A percentile compares a stretch with the other conserved stretches of the same genome.
These are phyloP conservation scores for Oscheius onirici DNA, from an alignment of 2,888 invertebrate species.

Conservation along the genomic window DNA sequence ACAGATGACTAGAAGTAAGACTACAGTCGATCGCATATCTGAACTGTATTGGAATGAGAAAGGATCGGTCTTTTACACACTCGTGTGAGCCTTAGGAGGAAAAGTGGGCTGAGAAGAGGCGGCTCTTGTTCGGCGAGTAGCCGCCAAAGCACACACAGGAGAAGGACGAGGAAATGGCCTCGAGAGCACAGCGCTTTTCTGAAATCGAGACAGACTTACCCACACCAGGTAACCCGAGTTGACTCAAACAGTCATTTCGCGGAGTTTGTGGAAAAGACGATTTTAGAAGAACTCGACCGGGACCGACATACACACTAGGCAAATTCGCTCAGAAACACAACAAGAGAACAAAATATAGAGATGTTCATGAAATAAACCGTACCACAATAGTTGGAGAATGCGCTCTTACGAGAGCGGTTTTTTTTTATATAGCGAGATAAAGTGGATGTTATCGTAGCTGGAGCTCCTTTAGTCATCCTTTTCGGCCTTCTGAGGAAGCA, in stretches of 20 bases:
- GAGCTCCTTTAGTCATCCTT: too few relatives aligned
- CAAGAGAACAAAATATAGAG: too few relatives aligned
- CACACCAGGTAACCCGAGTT: slow-evolving; percentile 8
- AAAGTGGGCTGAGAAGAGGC: slow-evolving; percentile 30
- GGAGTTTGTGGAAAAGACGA: neutral
- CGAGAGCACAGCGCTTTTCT: slow-evolving; percentile 26
- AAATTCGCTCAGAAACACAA: too few relatives aligned
- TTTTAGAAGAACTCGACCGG: neutral
- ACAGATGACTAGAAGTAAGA: slow-evolving; percentile 5
- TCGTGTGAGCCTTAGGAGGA: slow-evolving; percentile 11
- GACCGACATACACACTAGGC: too few relatives aligned
- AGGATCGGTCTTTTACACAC: too few relatives aligned
- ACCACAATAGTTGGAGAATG: too few relatives aligned
- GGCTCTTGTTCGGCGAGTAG: slow-evolving; percentile 18
- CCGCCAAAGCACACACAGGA: slow-evolving; percentile 29
- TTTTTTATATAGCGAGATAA: too few relatives aligned
- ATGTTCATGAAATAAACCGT: too few relatives aligned
- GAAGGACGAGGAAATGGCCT: slow-evolving; percentile 17
- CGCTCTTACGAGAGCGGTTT: too few relatives aligned
- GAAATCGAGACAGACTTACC: slow-evolving; percentile 20
- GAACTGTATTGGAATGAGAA: neutral
- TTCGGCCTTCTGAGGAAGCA: too few relatives aligned
- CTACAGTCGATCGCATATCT: neutral
- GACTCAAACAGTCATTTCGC: neutral
- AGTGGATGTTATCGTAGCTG: too few relatives aligned